Base-by-base conservation (phyloP, 2,888 invertebrate species). In the Drosophila atripex region DNA sequence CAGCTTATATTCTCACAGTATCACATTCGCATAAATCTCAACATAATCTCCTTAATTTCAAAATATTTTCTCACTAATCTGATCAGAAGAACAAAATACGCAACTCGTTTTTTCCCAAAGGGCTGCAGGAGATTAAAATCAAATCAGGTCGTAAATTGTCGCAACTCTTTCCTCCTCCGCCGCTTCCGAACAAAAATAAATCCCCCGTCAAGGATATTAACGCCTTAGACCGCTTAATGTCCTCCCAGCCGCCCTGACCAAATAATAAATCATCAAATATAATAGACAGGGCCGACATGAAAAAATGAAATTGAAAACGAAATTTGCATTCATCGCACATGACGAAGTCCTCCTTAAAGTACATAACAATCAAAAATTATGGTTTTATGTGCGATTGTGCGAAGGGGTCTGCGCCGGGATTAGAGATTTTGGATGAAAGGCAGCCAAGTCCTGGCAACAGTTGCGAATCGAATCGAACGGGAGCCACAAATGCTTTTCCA, bases 281-380 rank as follows among this genome's bases (percentile, higher is more conserved):
- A 73, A 83, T 73, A 72, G 71, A 65, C 61, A 54, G 38, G 32
- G 28, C 53, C 61, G 35, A 54, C 61, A 68, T 41, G 8, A 57
- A 60, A 55, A 68, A 52, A 61, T 70, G 43, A 75, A 84, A 84
- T 80, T 74, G 69, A 78, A 80, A 77, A 66, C 23, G 39, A 66
- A 64, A 75, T 73, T 87, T 73, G 69, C 77, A 72, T 61, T 46
- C 41, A 35, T 38, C 47, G 30, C 50, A 53, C 72, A 64, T 53
- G 64, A 72, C 54, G 28, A 38, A 43, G 57, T 47, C 45, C 55
- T 28, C 69, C 77, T 82, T 82, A 75, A 83, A 87, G 77, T 71
- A 76, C 71, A 77, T 75, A 70, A 84, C 82, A 87, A 83, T 83
- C 73, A 80, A 75, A 80, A 71, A 85, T 80, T 74, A 83, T 86